phyloP scores from a whole-genome alignment of 2,797 vertebrate genomes.

The Myotis vivesi region DNA sequence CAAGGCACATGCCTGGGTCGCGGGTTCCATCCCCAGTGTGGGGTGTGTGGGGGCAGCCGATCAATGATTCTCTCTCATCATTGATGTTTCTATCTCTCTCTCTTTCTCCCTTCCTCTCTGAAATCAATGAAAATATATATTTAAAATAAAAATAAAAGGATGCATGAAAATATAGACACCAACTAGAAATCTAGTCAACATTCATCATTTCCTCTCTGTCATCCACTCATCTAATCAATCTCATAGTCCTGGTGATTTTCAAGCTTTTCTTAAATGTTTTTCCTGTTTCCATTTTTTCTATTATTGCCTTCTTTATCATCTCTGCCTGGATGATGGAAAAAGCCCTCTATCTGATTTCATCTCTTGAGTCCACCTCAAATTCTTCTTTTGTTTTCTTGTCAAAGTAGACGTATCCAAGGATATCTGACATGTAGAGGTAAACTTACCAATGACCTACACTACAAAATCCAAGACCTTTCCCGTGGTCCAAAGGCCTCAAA shows the following conservation, averaged over 20 bases:
- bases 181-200: not conserved
- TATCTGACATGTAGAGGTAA: not conserved
- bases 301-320: not conserved
- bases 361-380: not conserved
- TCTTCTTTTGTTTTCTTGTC: not conserved
- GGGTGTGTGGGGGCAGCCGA: too few species aligned
- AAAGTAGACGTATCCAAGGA: not conserved
- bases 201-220: not conserved
- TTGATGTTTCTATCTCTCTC: too few species aligned
- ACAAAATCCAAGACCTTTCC: not conserved
- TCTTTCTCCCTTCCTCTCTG: too few species aligned
- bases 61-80: too few species aligned
- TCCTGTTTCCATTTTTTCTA: not conserved
- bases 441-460: not conserved
- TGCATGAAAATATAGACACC: not conserved
- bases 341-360: not conserved
- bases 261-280: not conserved
- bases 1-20: too few species aligned
- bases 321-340: not conserved
- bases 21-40: too few species aligned
- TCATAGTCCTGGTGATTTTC: constrained; percentile 3
- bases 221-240: not conserved
- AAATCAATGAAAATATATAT: too few species aligned
- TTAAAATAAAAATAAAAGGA: not conserved
- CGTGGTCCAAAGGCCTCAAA: not conserved